A percentile compares a stretch with the other conserved stretches of the same genome.
Evolutionary conservation across 2,797 vertebrate species (phyloP).

Genomic region (Diceros bicornis): DNA sequence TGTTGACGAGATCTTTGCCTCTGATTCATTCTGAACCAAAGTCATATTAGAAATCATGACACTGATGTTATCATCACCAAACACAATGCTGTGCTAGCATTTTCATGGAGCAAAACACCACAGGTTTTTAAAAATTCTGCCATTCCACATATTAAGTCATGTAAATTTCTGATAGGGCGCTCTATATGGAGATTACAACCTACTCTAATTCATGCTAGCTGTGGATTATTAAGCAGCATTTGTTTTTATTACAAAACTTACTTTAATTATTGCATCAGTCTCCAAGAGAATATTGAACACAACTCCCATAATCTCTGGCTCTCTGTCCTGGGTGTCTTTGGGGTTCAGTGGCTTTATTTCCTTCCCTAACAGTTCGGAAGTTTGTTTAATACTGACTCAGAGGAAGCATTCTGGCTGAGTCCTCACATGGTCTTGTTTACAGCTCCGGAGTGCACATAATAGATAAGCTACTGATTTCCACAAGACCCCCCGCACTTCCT

Average conservation of each 20-base stretch:
- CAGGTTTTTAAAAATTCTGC: background rate
- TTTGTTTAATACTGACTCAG: conserved; percentile 86
- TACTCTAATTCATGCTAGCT: background rate
- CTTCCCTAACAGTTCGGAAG: conserved; percentile 78
- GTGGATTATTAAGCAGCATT: background rate
- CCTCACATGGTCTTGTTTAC: conserved; percentile 85
- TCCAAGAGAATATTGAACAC: background rate
- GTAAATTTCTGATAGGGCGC: background rate
- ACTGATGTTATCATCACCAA: conserved; percentile 9
- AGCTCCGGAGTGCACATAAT: conserved; percentile 81
- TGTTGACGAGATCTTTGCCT: conserved; percentile 65
- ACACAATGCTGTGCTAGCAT: background rate
- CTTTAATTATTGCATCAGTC: conserved; percentile 39
- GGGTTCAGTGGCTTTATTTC: conserved; percentile 73
- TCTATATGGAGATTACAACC: background rate
- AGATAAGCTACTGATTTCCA: conserved; percentile 85
- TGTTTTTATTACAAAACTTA: conserved; percentile 51
- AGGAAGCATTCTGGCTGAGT: conserved; percentile 84
- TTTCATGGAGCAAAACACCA: background rate
- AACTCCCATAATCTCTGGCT: background rate
- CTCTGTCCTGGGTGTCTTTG: conserved; percentile 66
- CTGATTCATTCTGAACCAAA: conserved; percentile 65
- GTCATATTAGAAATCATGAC: conserved; percentile 15
- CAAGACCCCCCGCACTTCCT: conserved; percentile 80
- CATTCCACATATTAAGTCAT: background rate